Base-by-base conservation (phyloP, 2,113 vertebrate genomes). In the Ptychochromis oligacanthus region DNA sequence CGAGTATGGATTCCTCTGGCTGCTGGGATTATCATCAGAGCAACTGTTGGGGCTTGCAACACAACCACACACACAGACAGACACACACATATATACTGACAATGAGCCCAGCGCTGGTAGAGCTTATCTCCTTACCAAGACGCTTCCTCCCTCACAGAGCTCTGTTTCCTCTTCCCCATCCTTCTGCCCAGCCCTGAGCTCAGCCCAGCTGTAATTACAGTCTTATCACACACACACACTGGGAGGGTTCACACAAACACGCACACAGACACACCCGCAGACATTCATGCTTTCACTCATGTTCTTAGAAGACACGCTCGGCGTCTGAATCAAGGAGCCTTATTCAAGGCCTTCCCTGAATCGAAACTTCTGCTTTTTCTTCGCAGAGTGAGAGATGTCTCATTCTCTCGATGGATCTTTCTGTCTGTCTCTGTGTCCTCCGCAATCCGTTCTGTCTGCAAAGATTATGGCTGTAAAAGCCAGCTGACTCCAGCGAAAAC, bases 51-150 rank as follows among this genome's bases (percentile, higher is more conserved):
- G 86, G 83, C 89, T 93, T 84, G 83, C 78, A 85, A 59, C 78
- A 77, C 83, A 83, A 85, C 81, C 64, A 83, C 81, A 79, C 79
- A 75, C 57, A 79, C 75, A 82, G 81, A 86, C 81, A 76, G 64
- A 80, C 79, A 77, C 60, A 81, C 86, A 84, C 80, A 81, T 77
- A 67, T 46, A 85, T 67, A 84, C 80, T 80, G 84, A 94, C 91
- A 93, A 93, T 90, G 89, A 88, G 90, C 87, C 87, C 87, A 83
- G 87, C 77, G 72, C 92, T 95, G 87, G 91, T 90, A 78, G 74
- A 89, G 94, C 93, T 95, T 94, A 94, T 94, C 94, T 94, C 88
- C 91, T 93, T 94, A 93, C 92, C 92, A 93, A 94, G 93, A 89
- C 78, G 89, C 92, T 95, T 94, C 93, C 94, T 92, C 91, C 89